Evolutionary conservation across 2,888 invertebrate genomes (phyloP).

Genomic region (Nysson spinosus): DNA sequence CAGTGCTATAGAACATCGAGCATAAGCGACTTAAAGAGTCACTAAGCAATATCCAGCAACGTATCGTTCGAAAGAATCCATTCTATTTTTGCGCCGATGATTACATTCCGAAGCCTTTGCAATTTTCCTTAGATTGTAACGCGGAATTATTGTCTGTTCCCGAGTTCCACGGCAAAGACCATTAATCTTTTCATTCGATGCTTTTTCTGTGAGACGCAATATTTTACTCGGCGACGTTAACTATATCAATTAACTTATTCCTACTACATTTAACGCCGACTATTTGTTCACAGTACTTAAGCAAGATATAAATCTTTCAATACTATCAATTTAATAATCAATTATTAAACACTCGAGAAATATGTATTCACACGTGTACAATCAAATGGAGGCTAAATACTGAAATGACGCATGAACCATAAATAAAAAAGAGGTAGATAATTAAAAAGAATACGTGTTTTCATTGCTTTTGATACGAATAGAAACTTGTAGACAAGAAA

Average conservation of each 20-base stretch:
- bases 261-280: no score
- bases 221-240: slow-evolving; percentile 11
- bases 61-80: slow-evolving; percentile 38
- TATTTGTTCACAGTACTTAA: no score
- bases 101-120: slow-evolving; percentile 36
- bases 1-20: slow-evolving; percentile 42
- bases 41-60: slow-evolving; percentile 10
- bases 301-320: no score
- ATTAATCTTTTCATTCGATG: slow-evolving; percentile 28
- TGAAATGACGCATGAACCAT: no score
- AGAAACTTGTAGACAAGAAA: no score
- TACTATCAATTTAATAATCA: no score
- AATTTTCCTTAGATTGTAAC: slow-evolving; percentile 38
- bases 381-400: no score
- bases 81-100: slow-evolving; percentile 53
- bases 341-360: no score
- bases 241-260: slow-evolving; percentile 22
- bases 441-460: no score
- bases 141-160: slow-evolving; percentile 47
- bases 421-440: no score
- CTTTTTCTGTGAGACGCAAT: not conserved
- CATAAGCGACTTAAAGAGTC: slow-evolving; percentile 42
- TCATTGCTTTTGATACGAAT: no score
- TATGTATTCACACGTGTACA: no score
- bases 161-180: slow-evolving; percentile 36